A percentile compares a stretch with the other conserved stretches of the same genome.
Evolutionary conservation across 2,113 vertebrate genomes (phyloP).

Genomic region (Salvelinus fontinalis): DNA sequence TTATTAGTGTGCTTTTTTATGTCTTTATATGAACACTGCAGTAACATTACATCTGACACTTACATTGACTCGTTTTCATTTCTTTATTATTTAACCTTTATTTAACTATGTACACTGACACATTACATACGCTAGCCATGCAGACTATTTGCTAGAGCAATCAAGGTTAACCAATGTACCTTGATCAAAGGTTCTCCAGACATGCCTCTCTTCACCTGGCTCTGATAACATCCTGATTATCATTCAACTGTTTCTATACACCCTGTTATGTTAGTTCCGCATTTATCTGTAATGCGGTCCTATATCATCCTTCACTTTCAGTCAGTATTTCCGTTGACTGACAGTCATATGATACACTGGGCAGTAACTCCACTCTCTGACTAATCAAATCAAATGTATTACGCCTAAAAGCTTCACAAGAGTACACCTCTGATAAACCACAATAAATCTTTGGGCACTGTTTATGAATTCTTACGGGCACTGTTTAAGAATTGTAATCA

Average conservation of each 20-base stretch:
- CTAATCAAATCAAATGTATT: neutral
- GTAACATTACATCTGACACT: no score
- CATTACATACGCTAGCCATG: constrained; percentile 10
- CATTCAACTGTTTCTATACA: neutral
- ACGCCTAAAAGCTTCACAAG: no score
- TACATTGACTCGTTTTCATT: no score
- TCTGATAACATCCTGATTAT: no score
- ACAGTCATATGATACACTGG: neutral
- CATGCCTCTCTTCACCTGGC: neutral
- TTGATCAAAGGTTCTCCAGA: constrained; percentile 15
- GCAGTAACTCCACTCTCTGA: neutral
- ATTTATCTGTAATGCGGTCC: no score
- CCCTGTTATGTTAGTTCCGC: neutral
- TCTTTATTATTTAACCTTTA: no score
- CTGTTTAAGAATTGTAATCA: neutral
- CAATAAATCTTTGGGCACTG: neutral
- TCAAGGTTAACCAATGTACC: constrained; percentile 12
- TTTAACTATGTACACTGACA: no score
- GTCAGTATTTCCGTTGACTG: no score
- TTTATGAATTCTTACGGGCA: neutral
- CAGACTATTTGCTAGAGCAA: constrained; percentile 4
- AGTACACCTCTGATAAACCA: no score
- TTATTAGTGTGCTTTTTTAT: no score
- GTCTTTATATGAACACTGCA: no score
- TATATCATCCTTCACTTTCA: no score